Evolutionary conservation across 2,113 vertebrate genomes (phyloP).

Genomic region (Gymnogyps californianus): DNA sequence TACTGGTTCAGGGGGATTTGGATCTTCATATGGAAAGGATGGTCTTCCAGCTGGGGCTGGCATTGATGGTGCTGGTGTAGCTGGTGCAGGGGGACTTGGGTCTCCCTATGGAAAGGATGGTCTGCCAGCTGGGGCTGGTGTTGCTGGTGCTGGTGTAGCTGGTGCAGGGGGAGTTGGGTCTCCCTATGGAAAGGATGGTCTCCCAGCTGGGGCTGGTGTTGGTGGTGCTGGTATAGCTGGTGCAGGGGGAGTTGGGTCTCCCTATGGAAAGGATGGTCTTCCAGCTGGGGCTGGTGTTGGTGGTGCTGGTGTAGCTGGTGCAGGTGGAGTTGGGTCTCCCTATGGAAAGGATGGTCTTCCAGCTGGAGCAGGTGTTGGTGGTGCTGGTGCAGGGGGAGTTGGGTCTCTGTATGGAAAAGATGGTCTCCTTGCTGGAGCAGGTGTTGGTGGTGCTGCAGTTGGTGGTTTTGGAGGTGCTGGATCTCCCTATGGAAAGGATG

Average conservation of each 20-base stretch:
- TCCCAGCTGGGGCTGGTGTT: background rate
- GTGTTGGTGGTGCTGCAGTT: too few species aligned
- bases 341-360: too few species aligned
- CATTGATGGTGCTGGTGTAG: background rate
- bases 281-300: too few species aligned
- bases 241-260: background rate
- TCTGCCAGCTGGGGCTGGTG: background rate
- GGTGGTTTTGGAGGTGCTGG: too few species aligned
- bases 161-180: fast-evolving
- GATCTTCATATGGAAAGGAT: background rate
- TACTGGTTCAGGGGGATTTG: fast-evolving
- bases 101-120: background rate
- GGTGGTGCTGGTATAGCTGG: background rate
- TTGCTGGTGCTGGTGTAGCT: background rate
- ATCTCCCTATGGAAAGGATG: too few species aligned
- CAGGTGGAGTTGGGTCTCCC: too few species aligned
- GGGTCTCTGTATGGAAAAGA: too few species aligned
- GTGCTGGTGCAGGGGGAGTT: too few species aligned
- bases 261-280: background rate
- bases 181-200: background rate
- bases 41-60: fast-evolving
- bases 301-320: too few species aligned
- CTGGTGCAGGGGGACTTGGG: fast-evolving
- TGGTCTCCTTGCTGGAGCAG: too few species aligned
- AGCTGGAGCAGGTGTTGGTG: too few species aligned